Evolutionary conservation across 2,797 vertebrate species (phyloP).

Genomic region (Liparis tanakae): DNA sequence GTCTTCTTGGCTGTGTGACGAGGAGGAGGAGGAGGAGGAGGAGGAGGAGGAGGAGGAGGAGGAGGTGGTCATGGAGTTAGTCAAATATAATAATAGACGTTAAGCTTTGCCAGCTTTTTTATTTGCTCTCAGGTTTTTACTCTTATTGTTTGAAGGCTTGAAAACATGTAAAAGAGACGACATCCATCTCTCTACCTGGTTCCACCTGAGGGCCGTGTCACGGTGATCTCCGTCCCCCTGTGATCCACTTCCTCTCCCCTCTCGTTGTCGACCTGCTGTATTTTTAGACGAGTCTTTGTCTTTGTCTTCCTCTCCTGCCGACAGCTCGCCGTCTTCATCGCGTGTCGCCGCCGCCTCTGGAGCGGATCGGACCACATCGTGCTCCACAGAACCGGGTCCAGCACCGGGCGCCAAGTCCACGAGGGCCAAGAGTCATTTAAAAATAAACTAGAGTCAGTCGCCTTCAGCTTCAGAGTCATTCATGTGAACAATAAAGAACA

Average conservation of each 20-base stretch:
- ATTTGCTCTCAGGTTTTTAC: too few relatives aligned
- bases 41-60: too few relatives aligned
- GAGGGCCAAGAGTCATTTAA: slow-evolving; percentile 35
- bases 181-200: not conserved
- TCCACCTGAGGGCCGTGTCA: not conserved
- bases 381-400: slow-evolving; percentile 42
- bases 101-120: too few relatives aligned
- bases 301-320: slow-evolving; percentile 49
- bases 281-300: slow-evolving; percentile 61
- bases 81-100: too few relatives aligned
- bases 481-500: slow-evolving; percentile 28
- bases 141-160: too few relatives aligned
- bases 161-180: not conserved
- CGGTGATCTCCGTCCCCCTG: not conserved
- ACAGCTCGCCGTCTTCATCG: slow-evolving; percentile 60
- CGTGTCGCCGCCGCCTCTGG: slow-evolving; percentile 47
- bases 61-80: too few relatives aligned
- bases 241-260: slow-evolving; percentile 42
- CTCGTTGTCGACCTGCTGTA: slow-evolving; percentile 49
- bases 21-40: too few relatives aligned
- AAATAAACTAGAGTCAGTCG: slow-evolving; percentile 3
- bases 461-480: slow-evolving; percentile 13
- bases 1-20: too few relatives aligned
- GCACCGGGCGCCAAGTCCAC: slow-evolving; percentile 36
- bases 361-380: slow-evolving; percentile 41